A percentile compares a stretch with the other conserved stretches of the same genome.
phyloP scores from a whole-genome alignment of 2,888 invertebrate genomes.

The Himalopsyche tibetana region DNA sequence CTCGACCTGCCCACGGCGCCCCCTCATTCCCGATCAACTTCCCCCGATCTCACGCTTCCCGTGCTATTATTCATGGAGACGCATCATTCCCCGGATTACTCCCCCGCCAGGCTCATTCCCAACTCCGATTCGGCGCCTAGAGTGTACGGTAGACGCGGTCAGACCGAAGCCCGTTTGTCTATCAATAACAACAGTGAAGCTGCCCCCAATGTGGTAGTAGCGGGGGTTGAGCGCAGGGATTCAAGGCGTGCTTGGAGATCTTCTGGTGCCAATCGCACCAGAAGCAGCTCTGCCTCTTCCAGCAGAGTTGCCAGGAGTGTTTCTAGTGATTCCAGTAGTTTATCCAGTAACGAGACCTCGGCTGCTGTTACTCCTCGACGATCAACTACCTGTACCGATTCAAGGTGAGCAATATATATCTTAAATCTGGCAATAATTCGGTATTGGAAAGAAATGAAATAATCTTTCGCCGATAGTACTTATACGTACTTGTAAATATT shows the following conservation, averaged over 20 bases:
- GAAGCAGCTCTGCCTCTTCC: slow-evolving; percentile 54
- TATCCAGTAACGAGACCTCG: slow-evolving; percentile 50
- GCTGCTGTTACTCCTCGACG: slow-evolving; percentile 25
- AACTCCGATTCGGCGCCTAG: slow-evolving; percentile 49
- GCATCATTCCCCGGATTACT: slow-evolving; percentile 54
- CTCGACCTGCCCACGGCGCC: slow-evolving; percentile 58
- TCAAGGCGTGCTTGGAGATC: not conserved
- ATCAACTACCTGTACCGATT: not conserved
- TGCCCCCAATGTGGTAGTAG: not conserved
- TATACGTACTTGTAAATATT: too few relatives aligned
- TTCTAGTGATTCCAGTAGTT: slow-evolving; percentile 55
- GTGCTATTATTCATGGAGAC: slow-evolving; percentile 63
- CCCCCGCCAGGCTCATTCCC: slow-evolving; percentile 35
- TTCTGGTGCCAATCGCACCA: slow-evolving; percentile 47
- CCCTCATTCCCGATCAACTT: slow-evolving; percentile 51
- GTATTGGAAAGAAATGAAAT: too few relatives aligned
- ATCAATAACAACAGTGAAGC: not conserved
- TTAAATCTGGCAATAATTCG: too few relatives aligned
- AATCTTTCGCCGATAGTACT: too few relatives aligned
- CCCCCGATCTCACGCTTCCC: slow-evolving; percentile 59
- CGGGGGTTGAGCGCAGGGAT: not conserved
- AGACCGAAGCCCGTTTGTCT: slow-evolving; percentile 18
- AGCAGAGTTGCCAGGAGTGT: slow-evolving; percentile 51
- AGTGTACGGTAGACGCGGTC: slow-evolving; percentile 51
- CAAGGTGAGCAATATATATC: slow-evolving; percentile 11